Conservation (phyloP, 2,888 invertebrate genomes). For the Epirrhoe alternata region DNA sequence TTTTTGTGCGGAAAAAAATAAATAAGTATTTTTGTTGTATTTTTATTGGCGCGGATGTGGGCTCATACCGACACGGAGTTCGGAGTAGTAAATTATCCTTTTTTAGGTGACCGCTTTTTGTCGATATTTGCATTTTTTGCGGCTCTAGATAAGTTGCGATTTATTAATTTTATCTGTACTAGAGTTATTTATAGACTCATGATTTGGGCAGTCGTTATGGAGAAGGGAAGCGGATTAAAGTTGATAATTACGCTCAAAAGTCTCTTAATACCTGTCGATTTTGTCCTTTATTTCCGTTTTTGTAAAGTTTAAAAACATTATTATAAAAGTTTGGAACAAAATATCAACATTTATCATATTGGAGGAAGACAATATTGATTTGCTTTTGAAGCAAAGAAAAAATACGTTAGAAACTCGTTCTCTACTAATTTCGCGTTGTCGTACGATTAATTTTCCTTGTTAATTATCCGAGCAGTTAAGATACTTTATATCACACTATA, state of each 20-base stretch:
- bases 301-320: too few relatives aligned
- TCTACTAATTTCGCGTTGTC: too few relatives aligned
- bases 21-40: slow-evolving; percentile 32
- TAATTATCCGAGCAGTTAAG: too few relatives aligned
- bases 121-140: slow-evolving; percentile 29
- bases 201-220: not conserved
- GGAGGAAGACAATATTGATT: too few relatives aligned
- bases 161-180: slow-evolving; percentile 21
- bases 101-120: slow-evolving; percentile 36
- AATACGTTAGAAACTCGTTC: too few relatives aligned
- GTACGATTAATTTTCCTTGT: too few relatives aligned
- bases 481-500: not conserved
- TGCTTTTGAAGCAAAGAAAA: too few relatives aligned
- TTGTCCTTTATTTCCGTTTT: too few relatives aligned
- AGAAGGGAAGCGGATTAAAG: not conserved
- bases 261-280: not conserved
- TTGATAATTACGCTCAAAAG: not conserved
- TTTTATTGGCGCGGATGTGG: slow-evolving; percentile 44
- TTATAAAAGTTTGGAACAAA: too few relatives aligned
- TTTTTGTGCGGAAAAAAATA: slow-evolving; percentile 46
- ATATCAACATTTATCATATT: too few relatives aligned
- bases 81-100: slow-evolving; percentile 38
- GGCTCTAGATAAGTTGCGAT: slow-evolving; percentile 26
- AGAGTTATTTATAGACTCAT: slow-evolving; percentile 21
- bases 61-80: slow-evolving; percentile 35